Evolutionary conservation across 92 coral and sea anemone genomes (phyloP).

Genomic region (Paramuricea clavata): DNA sequence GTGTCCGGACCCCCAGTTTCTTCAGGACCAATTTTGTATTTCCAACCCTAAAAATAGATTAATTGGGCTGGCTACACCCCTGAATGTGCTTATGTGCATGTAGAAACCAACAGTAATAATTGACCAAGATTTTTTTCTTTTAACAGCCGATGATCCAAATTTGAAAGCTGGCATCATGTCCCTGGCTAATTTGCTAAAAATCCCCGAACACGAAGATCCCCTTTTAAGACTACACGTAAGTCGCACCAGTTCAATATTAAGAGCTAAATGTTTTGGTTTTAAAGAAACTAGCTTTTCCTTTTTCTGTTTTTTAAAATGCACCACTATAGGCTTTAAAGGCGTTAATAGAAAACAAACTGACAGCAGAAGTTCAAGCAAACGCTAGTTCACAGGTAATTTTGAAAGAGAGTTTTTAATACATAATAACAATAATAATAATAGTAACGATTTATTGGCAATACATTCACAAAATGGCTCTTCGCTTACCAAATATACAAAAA

Average conservation of each 20-base stretch:
- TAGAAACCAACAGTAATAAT: too few species aligned
- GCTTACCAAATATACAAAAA: too few species aligned
- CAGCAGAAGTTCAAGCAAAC: conserved; percentile 49
- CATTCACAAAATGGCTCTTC: too few species aligned
- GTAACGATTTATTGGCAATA: too few species aligned
- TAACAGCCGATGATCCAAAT: conserved; percentile 89
- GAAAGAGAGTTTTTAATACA: too few species aligned
- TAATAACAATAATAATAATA: too few species aligned
- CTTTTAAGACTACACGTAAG: conserved; percentile 89
- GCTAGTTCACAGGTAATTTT: conserved; percentile 59
- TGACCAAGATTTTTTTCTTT: neutral
- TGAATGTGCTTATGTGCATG: too few species aligned
- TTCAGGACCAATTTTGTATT: too few species aligned
- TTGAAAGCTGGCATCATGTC: conserved; percentile 92
- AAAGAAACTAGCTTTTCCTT: too few species aligned
- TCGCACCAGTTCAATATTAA: neutral
- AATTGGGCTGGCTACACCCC: too few species aligned
- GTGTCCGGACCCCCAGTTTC: too few species aligned
- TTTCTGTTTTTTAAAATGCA: neutral
- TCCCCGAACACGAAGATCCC: conserved; percentile 92
- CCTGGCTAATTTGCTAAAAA: conserved; percentile 77
- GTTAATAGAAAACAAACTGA: conserved; percentile 74
- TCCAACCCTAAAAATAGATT: too few species aligned
- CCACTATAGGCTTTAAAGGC: conserved; percentile 73
- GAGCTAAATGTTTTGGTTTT: neutral